Evolutionary conservation across 2,888 invertebrate species (phyloP).

Genomic region (Nomada fucata): DNA sequence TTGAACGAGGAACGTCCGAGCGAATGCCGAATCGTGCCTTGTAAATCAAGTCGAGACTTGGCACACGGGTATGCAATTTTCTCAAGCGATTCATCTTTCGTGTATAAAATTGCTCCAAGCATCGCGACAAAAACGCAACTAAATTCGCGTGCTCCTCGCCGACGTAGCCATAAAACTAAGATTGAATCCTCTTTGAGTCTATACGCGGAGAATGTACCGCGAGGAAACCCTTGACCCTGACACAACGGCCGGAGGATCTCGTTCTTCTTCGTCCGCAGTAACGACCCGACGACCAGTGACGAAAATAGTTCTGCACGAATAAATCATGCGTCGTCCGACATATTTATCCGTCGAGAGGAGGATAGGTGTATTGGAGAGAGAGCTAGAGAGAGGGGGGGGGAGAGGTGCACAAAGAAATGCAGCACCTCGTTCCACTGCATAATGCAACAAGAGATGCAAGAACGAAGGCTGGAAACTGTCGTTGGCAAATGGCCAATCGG

Average conservation of each 20-base stretch:
- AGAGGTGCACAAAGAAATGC: slow-evolving; percentile 47
- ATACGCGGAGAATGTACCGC: neutral
- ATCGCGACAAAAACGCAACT: neutral
- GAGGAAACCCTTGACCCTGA: slow-evolving; percentile 62
- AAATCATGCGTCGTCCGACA: slow-evolving; percentile 65
- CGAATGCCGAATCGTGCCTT: neutral
- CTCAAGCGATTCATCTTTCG: no score
- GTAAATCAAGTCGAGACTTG: neutral
- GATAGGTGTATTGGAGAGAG: neutral
- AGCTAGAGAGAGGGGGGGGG: slow-evolving; percentile 10
- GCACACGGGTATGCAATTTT: no score
- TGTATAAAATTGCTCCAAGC: no score
- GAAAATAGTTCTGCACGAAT: slow-evolving; percentile 65
- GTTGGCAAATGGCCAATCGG: slow-evolving; percentile 72
- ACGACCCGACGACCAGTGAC: slow-evolving; percentile 48
- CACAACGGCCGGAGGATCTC: slow-evolving; percentile 43
- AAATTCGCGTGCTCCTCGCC: no score
- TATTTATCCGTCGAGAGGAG: slow-evolving; percentile 48
- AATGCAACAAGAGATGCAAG: slow-evolving; percentile 59
- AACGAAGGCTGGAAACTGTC: slow-evolving; percentile 31
- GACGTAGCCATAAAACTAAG: neutral
- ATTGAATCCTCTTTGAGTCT: neutral
- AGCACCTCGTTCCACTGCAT: slow-evolving; percentile 58
- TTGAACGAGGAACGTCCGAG: no score
- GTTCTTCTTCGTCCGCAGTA: slow-evolving; percentile 41